phyloP scores from a whole-genome alignment of 92 coral and sea anemone genomes.

The Phenganax stokvisi region DNA sequence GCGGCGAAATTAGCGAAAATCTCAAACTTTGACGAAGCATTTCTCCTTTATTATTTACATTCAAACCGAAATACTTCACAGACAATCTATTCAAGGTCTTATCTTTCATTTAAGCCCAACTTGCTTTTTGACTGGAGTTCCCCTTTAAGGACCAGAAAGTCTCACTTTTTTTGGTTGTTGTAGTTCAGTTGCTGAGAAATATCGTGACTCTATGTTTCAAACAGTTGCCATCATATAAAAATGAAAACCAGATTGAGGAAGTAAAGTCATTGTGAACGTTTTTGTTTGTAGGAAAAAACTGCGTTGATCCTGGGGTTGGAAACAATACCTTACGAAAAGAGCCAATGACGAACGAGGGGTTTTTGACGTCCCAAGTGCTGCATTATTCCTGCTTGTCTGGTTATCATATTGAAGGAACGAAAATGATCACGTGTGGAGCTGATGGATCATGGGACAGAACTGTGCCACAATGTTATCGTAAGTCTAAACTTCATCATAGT shows the following conservation, averaged over 20 bases:
- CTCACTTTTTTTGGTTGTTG: neutral
- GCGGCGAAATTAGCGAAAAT: too few species aligned
- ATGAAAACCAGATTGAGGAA: neutral
- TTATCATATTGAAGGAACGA: slow-evolving; percentile 8
- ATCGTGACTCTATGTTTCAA: neutral
- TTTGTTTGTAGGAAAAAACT: slow-evolving; percentile 14
- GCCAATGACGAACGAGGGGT: neutral
- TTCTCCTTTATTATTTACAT: too few species aligned
- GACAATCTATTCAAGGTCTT: too few species aligned
- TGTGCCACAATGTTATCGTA: slow-evolving; percentile 25
- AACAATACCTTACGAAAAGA: neutral
- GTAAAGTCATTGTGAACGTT: neutral
- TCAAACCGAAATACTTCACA: too few species aligned
- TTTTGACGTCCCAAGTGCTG: neutral
- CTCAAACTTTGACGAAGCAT: too few species aligned
- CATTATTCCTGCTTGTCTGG: slow-evolving; percentile 17
- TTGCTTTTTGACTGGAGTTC: too few species aligned
- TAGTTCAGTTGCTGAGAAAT: neutral
- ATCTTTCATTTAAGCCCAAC: too few species aligned
- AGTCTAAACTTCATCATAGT: neutral
- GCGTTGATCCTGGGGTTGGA: slow-evolving; percentile 18
- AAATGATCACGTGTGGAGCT: slow-evolving; percentile 11
- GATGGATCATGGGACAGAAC: slow-evolving; percentile 17
- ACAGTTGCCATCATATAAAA: neutral
- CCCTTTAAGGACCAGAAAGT: neutral